phyloP scores from a whole-genome alignment of 2,113 vertebrate genomes.

The Gila orcuttii region DNA sequence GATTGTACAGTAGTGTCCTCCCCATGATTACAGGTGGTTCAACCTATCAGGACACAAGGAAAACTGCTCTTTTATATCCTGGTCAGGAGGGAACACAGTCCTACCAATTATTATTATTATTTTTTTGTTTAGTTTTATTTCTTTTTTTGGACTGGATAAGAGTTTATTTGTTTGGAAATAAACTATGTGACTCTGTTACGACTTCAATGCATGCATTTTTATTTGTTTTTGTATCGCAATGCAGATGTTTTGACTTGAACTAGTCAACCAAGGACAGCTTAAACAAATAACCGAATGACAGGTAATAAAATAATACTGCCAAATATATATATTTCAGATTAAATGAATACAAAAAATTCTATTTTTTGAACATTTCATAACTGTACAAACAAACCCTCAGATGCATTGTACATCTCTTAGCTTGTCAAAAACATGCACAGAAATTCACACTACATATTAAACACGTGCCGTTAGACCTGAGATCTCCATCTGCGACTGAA shows the following conservation, averaged over 20 bases:
- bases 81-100: conserved; percentile 74
- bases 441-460: conserved; percentile 41
- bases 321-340: background rate
- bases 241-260: conserved; percentile 17
- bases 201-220: conserved; percentile 66
- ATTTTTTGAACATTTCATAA: conserved; percentile 5
- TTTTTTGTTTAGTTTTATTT: background rate
- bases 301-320: conserved; percentile 23
- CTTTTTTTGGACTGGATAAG: conserved; percentile 76
- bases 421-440: conserved; percentile 12
- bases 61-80: conserved; percentile 75
- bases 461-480: conserved; percentile 21
- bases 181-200: conserved; percentile 83
- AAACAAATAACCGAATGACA: background rate
- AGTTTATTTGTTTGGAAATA: conserved; percentile 84
- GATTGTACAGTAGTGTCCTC: conserved; percentile 80
- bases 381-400: background rate
- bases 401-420: conserved; percentile 3
- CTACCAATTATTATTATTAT: conserved; percentile 59
- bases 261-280: background rate
- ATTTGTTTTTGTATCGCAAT: conserved; percentile 61
- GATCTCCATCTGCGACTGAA: conserved; percentile 18
- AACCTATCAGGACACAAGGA: conserved; percentile 73
- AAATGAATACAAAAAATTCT: background rate
- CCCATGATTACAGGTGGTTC: conserved; percentile 75